Conservation (phyloP, 2,888 invertebrate species). For the Amblyteles armatorius region DNA sequence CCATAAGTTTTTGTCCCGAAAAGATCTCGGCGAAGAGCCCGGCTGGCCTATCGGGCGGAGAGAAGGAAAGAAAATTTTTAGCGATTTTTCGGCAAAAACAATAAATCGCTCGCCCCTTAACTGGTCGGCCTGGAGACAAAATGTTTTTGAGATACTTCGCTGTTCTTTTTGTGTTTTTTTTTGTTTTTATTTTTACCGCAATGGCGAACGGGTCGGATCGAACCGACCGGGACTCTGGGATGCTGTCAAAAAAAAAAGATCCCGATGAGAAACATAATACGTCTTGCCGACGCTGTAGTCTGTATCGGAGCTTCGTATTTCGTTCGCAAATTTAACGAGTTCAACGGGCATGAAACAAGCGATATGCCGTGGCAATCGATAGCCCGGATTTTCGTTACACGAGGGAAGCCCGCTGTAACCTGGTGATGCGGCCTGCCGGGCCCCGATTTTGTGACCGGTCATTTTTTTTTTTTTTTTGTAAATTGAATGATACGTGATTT, state of each 20-base stretch:
- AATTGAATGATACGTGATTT: no score
- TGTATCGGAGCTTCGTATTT: slow-evolving; percentile 17
- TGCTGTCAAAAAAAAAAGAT: no score
- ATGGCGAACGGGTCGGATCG: no score
- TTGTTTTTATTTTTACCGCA: neutral
- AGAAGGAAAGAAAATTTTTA: neutral
- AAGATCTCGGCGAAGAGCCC: slow-evolving; percentile 2
- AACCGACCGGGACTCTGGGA: no score
- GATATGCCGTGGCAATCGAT: slow-evolving; percentile 44
- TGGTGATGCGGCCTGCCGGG: no score
- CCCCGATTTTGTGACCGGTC: no score
- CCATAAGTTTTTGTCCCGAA: slow-evolving; percentile 45
- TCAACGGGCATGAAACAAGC: slow-evolving; percentile 36
- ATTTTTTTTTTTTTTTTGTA: no score
- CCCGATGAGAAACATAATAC: no score
- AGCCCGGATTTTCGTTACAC: slow-evolving; percentile 43
- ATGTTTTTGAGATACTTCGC: slow-evolving; percentile 16
- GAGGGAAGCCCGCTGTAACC: neutral
- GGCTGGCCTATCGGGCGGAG: neutral
- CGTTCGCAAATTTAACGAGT: slow-evolving; percentile 28
- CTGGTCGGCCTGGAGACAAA: neutral
- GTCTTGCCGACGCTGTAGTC: no score
- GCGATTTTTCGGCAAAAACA: neutral
- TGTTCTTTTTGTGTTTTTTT: neutral
- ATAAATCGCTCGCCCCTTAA: neutral